Conservation (phyloP, 2,113 vertebrate species). For the Eulemur rufifrons region DNA sequence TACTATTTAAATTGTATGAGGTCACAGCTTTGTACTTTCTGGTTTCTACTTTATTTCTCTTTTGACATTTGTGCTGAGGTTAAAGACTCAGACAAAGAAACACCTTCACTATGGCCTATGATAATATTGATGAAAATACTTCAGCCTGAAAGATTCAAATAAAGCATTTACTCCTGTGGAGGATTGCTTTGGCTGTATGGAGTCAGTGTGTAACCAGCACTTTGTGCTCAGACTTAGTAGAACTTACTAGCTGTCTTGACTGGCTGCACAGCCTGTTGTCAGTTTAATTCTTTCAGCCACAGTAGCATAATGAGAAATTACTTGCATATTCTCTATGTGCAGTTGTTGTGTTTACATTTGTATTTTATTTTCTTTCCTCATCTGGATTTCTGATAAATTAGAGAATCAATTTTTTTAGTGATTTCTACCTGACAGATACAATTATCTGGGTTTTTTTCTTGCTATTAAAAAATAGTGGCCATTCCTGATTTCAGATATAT, state of each 20-base stretch:
- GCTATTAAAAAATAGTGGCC: neutral
- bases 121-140: neutral
- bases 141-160: neutral
- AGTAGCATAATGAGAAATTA: neutral
- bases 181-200: neutral
- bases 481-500: neutral
- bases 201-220: neutral
- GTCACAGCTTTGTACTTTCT: neutral
- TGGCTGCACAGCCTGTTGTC: neutral
- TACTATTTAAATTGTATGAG: neutral
- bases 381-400: slow-evolving; percentile 49
- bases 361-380: slow-evolving; percentile 31
- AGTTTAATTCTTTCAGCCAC: neutral
- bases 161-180: neutral
- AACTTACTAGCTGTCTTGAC: neutral
- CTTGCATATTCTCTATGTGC: neutral
- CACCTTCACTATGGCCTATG: neutral
- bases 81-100: slow-evolving; percentile 19
- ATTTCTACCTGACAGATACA: slow-evolving; percentile 31
- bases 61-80: neutral
- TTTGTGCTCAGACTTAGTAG: neutral
- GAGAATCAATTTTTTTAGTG: slow-evolving; percentile 35
- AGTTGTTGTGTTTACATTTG: neutral
- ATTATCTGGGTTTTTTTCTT: neutral
- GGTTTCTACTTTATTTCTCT: slow-evolving; percentile 25